phyloP scores from a whole-genome alignment of 1,140 invertebrate species.

The Tigriopus japonicus region DNA sequence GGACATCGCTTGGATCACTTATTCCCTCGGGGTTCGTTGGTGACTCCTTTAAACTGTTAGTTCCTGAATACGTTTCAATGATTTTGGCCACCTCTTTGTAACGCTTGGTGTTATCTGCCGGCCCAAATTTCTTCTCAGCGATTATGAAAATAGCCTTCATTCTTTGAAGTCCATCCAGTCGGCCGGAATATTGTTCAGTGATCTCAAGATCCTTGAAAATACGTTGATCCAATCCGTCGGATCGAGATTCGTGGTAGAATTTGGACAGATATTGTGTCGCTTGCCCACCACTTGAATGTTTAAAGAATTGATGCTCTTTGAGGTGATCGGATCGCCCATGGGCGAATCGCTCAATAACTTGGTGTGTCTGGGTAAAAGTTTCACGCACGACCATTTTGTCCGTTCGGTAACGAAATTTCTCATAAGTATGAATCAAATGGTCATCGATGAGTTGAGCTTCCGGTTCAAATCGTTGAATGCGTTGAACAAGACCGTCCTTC shows the following conservation, averaged over 20 bases:
- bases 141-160: background rate
- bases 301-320: background rate
- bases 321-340: background rate
- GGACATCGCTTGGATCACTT: background rate
- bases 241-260: background rate
- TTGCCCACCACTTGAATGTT: background rate
- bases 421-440: background rate
- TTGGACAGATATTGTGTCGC: background rate
- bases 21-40: background rate
- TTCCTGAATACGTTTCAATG: background rate
- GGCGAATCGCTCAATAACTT: background rate
- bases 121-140: slow-evolving; percentile 11
- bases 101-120: slow-evolving; percentile 2
- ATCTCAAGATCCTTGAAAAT: background rate
- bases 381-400: slow-evolving; percentile 1
- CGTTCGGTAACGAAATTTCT: slow-evolving; percentile 4
- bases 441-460: background rate
- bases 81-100: slow-evolving; percentile 1
- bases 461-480: background rate
- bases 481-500: slow-evolving; percentile 2
- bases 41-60: background rate
- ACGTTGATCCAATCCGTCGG: background rate
- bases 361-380: slow-evolving; percentile 1
- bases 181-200: background rate
- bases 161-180: background rate